Evolutionary conservation across 2,797 vertebrate species (phyloP), one percentile per base, ranked within the genome.

Genomic region (Sebastes minor): DNA sequence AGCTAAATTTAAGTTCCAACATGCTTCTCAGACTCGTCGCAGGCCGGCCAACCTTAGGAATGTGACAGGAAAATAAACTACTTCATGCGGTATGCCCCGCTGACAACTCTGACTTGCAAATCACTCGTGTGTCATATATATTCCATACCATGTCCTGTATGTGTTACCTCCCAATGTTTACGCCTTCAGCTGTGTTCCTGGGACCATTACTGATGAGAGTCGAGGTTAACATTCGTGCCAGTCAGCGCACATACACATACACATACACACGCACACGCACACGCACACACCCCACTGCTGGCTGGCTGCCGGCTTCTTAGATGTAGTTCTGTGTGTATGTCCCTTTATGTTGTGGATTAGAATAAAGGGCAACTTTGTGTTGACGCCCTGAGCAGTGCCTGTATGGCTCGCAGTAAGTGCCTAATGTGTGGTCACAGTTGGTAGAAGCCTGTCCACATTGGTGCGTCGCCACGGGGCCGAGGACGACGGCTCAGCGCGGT

Each of bases 291-390:
- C 65, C 65, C 70, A 61, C 76, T 4, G 52, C 72, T 69, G 46
- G 78, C 86, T 88, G 81, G 78, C 86, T 87, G 81, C 64, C 7
- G 52, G 84, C 82, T 67, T 71, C 79, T 78, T 68, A 59, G 74
- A 83, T 83, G 85, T 71, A 76, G 61, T 79, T 80, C 52, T 81
- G 68, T 74, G 52, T 49, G n/a, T 46, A 20, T 57, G 74, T 85
- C 55, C 64, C 75, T 86, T 89, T 91, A 89, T 88, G 85, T 30
- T 78, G 82, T 71, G 78, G 78, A 89, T 93, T 85, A 89, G 60
- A 87, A 87, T 87, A 92, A 93, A 93, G 89, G 84, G 82, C 89
- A 90, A 83, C 87, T 92, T 82, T 85, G 88, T 92, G 92, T 93
- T 93, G 89, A 92, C 52, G 90, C 92, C 90, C 84, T 67, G 89